These are phyloP conservation scores for Neolamprologus fasciatus DNA, from an alignment of 2,113 vertebrate genomes.

Conservation along the genomic window DNA sequence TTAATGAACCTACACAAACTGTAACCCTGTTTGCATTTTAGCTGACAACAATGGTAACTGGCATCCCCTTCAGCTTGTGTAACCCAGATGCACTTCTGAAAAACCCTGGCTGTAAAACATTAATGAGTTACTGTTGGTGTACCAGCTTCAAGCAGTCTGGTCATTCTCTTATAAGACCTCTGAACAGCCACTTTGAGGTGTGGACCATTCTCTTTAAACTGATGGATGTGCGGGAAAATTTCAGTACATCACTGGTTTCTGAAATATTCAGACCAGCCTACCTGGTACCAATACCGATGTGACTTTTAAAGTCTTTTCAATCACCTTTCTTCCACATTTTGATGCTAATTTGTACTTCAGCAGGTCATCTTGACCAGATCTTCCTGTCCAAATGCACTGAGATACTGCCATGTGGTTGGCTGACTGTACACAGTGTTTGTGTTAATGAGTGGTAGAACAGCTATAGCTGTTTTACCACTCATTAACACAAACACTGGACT, in stretches of 20 bases:
- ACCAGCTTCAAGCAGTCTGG: not conserved
- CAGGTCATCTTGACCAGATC: not conserved
- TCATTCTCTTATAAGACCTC: not conserved
- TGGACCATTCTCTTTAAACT: not conserved
- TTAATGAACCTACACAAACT: not conserved
- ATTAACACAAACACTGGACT: too few species aligned
- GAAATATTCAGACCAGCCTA: not conserved
- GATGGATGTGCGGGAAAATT: not conserved
- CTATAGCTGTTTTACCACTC: not conserved
- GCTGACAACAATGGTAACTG: not conserved
- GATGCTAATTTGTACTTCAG: not conserved
- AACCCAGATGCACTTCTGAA: not conserved
- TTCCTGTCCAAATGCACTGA: not conserved
- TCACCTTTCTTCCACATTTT: not conserved
- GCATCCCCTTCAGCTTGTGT: rapidly evolving
- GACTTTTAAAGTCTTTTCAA: not conserved
- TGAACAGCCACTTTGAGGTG: not conserved
- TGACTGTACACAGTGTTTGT: not conserved
- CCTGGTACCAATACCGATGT: not conserved
- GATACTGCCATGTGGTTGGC: not conserved
- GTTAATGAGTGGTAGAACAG: not conserved
- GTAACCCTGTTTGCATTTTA: not conserved
- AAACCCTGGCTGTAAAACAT: not conserved
- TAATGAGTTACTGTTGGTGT: not conserved
- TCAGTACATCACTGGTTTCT: not conserved